A percentile compares a stretch with the other conserved stretches of the same genome.
phyloP scores from a whole-genome alignment of 2,888 invertebrate species.

The Tridacna gigas region DNA sequence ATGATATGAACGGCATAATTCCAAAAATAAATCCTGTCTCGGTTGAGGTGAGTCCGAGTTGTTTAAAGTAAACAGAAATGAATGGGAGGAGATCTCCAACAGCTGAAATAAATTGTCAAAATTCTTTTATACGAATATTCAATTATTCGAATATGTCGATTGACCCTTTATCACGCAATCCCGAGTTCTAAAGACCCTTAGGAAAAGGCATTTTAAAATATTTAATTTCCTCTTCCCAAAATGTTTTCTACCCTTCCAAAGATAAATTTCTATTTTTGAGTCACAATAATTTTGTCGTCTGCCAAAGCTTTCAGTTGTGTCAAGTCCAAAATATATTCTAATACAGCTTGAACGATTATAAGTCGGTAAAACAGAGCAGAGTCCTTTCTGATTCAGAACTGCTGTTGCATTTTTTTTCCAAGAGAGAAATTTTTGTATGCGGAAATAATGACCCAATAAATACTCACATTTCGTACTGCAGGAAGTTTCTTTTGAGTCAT shows the following conservation, averaged over 20 bases:
- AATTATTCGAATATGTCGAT: not conserved
- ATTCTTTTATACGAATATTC: not conserved
- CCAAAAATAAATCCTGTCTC: slow-evolving; percentile 92
- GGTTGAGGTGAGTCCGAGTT: slow-evolving; percentile 90
- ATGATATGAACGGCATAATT: slow-evolving; percentile 91
- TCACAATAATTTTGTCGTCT: not conserved
- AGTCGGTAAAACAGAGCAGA: too few relatives aligned
- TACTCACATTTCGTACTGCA: too few relatives aligned
- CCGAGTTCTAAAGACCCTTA: not conserved
- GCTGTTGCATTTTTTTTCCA: too few relatives aligned
- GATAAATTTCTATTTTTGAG: not conserved
- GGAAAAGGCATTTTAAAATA: not conserved
- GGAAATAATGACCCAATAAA: too few relatives aligned
- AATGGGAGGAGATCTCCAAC: slow-evolving; percentile 93
- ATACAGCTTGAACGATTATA: too few relatives aligned
- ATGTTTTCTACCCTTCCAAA: not conserved
- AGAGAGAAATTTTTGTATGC: too few relatives aligned
- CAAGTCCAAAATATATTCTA: not conserved
- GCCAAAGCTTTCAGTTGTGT: too few relatives aligned
- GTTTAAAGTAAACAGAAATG: slow-evolving; percentile 91
- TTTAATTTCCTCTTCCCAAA: not conserved
- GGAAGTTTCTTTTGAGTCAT: too few relatives aligned
- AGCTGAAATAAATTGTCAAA: slow-evolving; percentile 86
- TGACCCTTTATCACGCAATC: not conserved
- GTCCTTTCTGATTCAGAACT: too few relatives aligned